Evolutionary conservation across 1,140 invertebrate species (phyloP).

Genomic region (Cecropterus lyciades): DNA sequence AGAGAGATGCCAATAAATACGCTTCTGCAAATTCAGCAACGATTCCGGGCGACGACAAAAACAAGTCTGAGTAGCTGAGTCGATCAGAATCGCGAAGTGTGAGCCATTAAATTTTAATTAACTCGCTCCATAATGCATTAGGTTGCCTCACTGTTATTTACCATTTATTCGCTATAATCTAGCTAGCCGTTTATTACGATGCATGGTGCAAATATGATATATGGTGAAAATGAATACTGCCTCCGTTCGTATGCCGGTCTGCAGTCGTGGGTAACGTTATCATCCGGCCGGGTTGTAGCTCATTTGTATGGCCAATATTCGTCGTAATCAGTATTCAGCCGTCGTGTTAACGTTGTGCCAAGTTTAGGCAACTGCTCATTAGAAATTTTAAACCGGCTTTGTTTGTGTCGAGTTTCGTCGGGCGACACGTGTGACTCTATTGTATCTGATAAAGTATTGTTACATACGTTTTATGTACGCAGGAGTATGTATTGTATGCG

Average conservation of each 20-base stretch:
- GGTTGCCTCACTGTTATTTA: constrained; percentile 51
- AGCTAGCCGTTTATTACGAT: constrained; percentile 26
- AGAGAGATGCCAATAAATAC: constrained; percentile 33
- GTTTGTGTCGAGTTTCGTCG: constrained; percentile 56
- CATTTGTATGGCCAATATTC: constrained; percentile 58
- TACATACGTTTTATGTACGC: constrained; percentile 40
- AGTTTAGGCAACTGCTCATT: constrained; percentile 69
- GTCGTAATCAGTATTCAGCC: constrained; percentile 58
- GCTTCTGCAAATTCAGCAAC: constrained; percentile 26
- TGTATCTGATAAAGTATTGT: constrained; percentile 43
- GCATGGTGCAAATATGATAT: constrained; percentile 32
- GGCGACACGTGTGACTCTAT: constrained; percentile 52
- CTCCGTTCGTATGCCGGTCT: background rate
- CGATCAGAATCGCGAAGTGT: constrained; percentile 25
- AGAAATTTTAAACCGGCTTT: constrained; percentile 69
- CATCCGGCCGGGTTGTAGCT: constrained; percentile 43
- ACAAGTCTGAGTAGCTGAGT: constrained; percentile 22
- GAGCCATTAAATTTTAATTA: constrained; percentile 52
- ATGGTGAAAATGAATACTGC: constrained; percentile 13
- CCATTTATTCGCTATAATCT: constrained; percentile 39
- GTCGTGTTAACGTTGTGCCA: constrained; percentile 52
- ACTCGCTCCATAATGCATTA: constrained; percentile 50
- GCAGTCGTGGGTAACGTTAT: constrained; percentile 27
- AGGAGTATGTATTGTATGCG: constrained; percentile 39
- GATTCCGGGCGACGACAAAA: constrained; percentile 19